Evolutionary conservation across 2,113 vertebrate species (phyloP).

Genomic region (Rhea americana): DNA sequence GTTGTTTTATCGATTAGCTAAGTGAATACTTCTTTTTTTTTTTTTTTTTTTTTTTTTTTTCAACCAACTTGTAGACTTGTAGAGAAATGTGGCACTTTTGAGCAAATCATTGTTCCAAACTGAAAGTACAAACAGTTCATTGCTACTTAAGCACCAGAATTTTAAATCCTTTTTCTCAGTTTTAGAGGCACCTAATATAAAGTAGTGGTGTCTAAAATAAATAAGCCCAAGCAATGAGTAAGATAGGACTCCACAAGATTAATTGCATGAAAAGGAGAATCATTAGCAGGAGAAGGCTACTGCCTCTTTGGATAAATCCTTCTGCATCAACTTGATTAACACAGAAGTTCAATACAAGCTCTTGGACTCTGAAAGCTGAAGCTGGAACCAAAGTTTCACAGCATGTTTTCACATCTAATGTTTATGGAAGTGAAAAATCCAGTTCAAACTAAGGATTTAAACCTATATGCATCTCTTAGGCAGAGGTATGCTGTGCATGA

Average conservation of each 20-base stretch:
- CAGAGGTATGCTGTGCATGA: neutral
- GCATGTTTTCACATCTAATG: neutral
- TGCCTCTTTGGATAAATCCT: neutral
- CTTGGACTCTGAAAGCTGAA: neutral
- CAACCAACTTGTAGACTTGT: neutral
- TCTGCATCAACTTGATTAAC: neutral
- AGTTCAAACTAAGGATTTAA: neutral
- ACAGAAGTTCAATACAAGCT: neutral
- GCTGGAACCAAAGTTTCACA: neutral
- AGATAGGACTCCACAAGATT: neutral
- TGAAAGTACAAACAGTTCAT: neutral
- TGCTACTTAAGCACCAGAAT: neutral
- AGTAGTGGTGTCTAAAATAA: neutral
- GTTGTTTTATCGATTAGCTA: neutral
- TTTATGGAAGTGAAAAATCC: neutral
- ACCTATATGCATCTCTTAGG: neutral
- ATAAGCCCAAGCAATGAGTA: neutral
- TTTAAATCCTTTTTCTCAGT: neutral
- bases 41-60: neutral
- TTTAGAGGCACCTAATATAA: neutral
- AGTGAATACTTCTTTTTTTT: neutral
- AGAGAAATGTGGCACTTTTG: neutral
- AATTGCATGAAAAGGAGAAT: neutral
- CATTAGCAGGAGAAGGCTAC: neutral
- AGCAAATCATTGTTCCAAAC: neutral